Conservation (phyloP, 2,888 invertebrate genomes). For the Diplolepis rosae region DNA sequence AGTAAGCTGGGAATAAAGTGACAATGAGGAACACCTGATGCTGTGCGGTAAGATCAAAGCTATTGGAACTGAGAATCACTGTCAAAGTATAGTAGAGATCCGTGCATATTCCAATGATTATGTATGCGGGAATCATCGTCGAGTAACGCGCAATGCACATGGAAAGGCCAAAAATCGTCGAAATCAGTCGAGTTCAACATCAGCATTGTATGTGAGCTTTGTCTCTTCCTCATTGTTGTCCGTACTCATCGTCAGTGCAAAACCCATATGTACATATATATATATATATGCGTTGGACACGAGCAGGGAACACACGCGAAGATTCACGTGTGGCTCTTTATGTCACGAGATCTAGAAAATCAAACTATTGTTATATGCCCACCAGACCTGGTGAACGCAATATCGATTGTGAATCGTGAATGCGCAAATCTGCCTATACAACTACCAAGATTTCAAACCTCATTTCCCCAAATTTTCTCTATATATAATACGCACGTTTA, state of each 20-base stretch:
- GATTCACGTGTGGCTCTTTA: slow-evolving; percentile 14
- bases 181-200: slow-evolving; percentile 74
- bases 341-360: slow-evolving; percentile 30
- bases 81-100: slow-evolving; percentile 52
- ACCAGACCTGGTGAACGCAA: slow-evolving; percentile 14
- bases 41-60: slow-evolving; percentile 35
- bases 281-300: slow-evolving; percentile 7
- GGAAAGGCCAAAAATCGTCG: slow-evolving; percentile 72
- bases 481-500: too few relatives aligned
- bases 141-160: slow-evolving; percentile 67
- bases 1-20: background rate
- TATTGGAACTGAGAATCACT: slow-evolving; percentile 41
- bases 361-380: slow-evolving; percentile 15
- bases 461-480: too few relatives aligned
- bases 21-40: slow-evolving; percentile 21
- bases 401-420: slow-evolving; percentile 2
- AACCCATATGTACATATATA: slow-evolving; percentile 30
- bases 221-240: slow-evolving; percentile 72
- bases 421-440: background rate
- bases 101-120: slow-evolving; percentile 68
- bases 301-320: slow-evolving; percentile 7
- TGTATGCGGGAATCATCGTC: slow-evolving; percentile 72
- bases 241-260: slow-evolving; percentile 51
- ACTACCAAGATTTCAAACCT: too few relatives aligned
- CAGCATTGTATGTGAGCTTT: slow-evolving; percentile 72